phyloP scores from a whole-genome alignment of 1,140 invertebrate genomes.

The Papilio polytes region DNA sequence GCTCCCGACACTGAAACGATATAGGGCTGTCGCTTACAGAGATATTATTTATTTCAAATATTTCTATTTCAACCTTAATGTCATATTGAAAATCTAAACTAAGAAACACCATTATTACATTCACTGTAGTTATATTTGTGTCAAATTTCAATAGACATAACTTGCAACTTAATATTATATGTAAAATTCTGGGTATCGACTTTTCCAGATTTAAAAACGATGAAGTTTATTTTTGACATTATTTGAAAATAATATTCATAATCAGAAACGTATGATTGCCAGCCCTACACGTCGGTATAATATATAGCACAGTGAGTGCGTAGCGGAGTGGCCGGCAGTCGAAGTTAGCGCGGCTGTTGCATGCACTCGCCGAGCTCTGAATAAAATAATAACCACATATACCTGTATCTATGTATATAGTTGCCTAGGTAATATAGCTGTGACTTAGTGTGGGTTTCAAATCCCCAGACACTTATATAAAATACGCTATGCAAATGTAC shows the following conservation, averaged over 20 bases:
- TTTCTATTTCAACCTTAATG: too few species aligned
- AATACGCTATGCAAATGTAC: too few species aligned
- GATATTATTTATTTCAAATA: not conserved
- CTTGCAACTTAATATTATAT: too few species aligned
- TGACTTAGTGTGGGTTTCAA: not conserved
- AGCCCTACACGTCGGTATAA: conserved; percentile 54
- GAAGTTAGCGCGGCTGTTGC: conserved; percentile 48
- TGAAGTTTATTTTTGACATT: not conserved
- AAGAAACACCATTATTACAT: too few species aligned
- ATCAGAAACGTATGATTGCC: conserved; percentile 11
- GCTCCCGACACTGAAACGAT: conserved; percentile 51
- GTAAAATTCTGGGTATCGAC: too few species aligned
- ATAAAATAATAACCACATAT: conserved; percentile 23
- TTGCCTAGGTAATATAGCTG: too few species aligned
- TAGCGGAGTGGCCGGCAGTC: conserved; percentile 43
- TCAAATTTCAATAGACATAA: too few species aligned
- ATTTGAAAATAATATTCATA: conserved; percentile 10
- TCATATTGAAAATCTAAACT: too few species aligned
- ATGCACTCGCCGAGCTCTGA: conserved; percentile 3
- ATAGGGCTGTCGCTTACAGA: conserved; percentile 46
- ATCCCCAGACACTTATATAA: not conserved
- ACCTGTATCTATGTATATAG: not conserved
- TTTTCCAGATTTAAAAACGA: too few species aligned
- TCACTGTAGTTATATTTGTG: too few species aligned
- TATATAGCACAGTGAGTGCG: conserved; percentile 58